Conservation (phyloP, 2,113 vertebrate genomes). For the Trinectes maculatus region DNA sequence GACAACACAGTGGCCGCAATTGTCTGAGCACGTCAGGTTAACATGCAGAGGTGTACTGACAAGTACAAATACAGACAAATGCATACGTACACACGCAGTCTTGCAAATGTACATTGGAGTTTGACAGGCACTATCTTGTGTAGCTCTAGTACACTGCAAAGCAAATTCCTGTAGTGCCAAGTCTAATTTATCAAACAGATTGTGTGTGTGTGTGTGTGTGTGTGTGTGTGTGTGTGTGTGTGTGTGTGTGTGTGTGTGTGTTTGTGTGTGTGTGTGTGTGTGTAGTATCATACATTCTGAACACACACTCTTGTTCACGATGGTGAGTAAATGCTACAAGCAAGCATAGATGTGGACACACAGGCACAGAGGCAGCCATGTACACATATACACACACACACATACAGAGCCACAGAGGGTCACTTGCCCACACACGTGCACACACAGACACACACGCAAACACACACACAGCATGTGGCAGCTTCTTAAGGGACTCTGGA, state of each 20-base stretch:
- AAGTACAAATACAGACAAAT: slow-evolving; percentile 19
- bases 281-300: slow-evolving; percentile 28
- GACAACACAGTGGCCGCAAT: slow-evolving; percentile 10
- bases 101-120: slow-evolving; percentile 7
- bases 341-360: slow-evolving; percentile 15
- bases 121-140: slow-evolving; percentile 39
- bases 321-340: slow-evolving; percentile 44
- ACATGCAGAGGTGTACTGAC: slow-evolving; percentile 16
- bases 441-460: slow-evolving; percentile 7
- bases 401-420: slow-evolving; percentile 31
- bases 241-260: slow-evolving; percentile 8
- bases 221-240: slow-evolving; percentile 13
- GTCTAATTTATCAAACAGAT: slow-evolving; percentile 59
- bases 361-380: slow-evolving; percentile 19
- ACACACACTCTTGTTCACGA: slow-evolving; percentile 36
- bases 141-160: slow-evolving; percentile 32
- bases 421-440: slow-evolving; percentile 20
- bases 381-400: slow-evolving; percentile 38
- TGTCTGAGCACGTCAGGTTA: not conserved
- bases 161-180: slow-evolving; percentile 47
- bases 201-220: slow-evolving; percentile 11
- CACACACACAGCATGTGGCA: slow-evolving; percentile 16
- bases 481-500: slow-evolving; percentile 47
- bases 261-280: slow-evolving; percentile 18
- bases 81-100: slow-evolving; percentile 1